Conservation (phyloP, 2,113 vertebrate species). For the Grantiella picta region DNA sequence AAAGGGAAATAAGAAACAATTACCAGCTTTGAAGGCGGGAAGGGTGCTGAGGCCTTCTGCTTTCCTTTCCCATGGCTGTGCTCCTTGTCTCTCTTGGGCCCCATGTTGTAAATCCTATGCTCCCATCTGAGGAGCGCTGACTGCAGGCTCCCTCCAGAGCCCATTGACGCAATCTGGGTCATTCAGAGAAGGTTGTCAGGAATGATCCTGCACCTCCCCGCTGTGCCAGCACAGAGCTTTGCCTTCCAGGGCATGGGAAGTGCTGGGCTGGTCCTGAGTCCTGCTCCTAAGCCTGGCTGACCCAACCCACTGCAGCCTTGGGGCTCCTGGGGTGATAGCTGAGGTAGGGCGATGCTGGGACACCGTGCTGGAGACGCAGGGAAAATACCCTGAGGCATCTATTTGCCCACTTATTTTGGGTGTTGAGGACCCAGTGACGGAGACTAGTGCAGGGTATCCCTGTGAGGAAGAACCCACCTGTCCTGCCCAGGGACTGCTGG, state of each 20-base stretch:
- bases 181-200: not conserved
- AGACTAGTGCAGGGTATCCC: not conserved
- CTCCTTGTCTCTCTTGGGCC: not conserved
- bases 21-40: not conserved
- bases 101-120: not conserved
- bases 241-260: not conserved
- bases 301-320: not conserved
- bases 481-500: not conserved
- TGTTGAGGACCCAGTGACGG: not conserved
- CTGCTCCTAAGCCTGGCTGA: not conserved
- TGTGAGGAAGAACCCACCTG: not conserved
- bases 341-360: not conserved
- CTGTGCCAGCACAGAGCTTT: not conserved
- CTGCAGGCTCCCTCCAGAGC: not conserved
- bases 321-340: not conserved
- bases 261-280: not conserved
- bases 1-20: not conserved
- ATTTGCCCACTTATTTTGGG: not conserved
- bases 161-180: not conserved
- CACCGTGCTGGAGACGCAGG: rapidly evolving
- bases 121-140: not conserved
- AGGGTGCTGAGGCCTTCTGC: not conserved
- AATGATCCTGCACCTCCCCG: not conserved
- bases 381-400: not conserved
- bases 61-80: not conserved